Percentiles rank a stretch among this genome's conserved stretches.
These are phyloP conservation scores for Gymnothorax javanicus DNA, from an alignment of 2,797 vertebrate genomes.

Conservation along the genomic window DNA sequence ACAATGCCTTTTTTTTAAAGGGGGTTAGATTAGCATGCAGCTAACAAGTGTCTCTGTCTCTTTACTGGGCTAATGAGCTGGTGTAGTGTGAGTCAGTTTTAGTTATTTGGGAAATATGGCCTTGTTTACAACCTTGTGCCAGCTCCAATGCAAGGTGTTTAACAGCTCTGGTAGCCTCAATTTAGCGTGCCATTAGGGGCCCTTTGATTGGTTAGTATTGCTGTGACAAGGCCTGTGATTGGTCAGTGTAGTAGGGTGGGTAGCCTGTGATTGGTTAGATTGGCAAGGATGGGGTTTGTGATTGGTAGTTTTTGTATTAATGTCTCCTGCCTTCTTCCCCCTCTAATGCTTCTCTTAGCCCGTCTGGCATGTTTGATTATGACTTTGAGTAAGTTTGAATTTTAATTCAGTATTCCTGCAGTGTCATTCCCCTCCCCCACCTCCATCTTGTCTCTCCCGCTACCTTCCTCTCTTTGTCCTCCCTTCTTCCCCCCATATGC, in stretches of 20 bases:
- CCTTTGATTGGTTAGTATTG: background rate
- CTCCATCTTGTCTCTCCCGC: conserved; percentile 21
- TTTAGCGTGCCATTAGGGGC: background rate
- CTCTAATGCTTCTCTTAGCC: conserved; percentile 92
- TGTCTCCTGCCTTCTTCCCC: conserved; percentile 92
- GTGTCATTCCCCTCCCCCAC: conserved; percentile 32
- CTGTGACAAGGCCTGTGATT: background rate
- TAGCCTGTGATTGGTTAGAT: background rate
- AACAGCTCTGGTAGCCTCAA: background rate
- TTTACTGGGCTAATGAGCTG: background rate
- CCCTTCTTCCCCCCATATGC: conserved; percentile 11
- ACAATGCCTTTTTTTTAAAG: background rate
- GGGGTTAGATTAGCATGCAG: background rate
- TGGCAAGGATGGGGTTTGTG: conserved; percentile 8
- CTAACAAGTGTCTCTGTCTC: background rate
- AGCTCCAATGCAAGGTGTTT: background rate
- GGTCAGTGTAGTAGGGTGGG: background rate
- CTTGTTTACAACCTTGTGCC: background rate
- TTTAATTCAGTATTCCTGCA: conserved; percentile 82
- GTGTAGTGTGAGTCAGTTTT: background rate
- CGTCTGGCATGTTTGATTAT: conserved; percentile 99
- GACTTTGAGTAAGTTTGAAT: conserved; percentile 99
- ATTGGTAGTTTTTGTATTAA: conserved; percentile 81
- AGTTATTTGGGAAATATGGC: background rate
- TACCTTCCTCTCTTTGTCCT: background rate